Percentiles rank a stretch among this genome's conserved stretches.
phyloP scores from a whole-genome alignment of 2,113 vertebrate species.

The Panurus biarmicus region DNA sequence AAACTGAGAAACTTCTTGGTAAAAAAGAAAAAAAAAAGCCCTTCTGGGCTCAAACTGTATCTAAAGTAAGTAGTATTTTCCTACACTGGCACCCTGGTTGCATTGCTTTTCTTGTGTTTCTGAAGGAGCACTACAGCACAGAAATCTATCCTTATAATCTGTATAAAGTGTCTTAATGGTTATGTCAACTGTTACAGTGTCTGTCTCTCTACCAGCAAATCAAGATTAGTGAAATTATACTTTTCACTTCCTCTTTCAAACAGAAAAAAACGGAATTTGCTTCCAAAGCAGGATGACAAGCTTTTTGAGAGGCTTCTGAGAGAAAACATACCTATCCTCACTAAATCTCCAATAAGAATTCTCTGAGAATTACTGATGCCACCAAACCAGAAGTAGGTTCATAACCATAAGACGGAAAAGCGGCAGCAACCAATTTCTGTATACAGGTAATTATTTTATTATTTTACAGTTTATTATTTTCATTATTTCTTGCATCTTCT shows the following conservation, averaged over 20 bases:
- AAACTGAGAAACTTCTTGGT: background rate
- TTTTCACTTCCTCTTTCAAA: background rate
- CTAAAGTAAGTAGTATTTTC: background rate
- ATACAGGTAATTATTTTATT: background rate
- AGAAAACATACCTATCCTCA: background rate
- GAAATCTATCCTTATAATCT: background rate
- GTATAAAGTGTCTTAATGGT: background rate
- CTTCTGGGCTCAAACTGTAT: background rate
- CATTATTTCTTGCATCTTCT: background rate
- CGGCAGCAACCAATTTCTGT: background rate
- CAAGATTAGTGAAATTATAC: background rate
- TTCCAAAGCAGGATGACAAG: background rate
- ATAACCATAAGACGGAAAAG: background rate
- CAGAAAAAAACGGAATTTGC: background rate
- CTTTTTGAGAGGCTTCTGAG: background rate
- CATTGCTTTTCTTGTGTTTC: background rate
- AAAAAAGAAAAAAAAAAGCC: background rate
- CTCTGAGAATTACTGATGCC: background rate
- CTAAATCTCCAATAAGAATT: background rate
- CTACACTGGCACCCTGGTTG: background rate
- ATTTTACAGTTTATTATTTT: background rate
- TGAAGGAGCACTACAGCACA: background rate
- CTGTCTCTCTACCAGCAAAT: background rate
- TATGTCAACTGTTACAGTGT: background rate
- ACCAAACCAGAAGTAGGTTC: background rate